phyloP scores from a whole-genome alignment of 2,113 vertebrate species.

The Larimichthys crocea region DNA sequence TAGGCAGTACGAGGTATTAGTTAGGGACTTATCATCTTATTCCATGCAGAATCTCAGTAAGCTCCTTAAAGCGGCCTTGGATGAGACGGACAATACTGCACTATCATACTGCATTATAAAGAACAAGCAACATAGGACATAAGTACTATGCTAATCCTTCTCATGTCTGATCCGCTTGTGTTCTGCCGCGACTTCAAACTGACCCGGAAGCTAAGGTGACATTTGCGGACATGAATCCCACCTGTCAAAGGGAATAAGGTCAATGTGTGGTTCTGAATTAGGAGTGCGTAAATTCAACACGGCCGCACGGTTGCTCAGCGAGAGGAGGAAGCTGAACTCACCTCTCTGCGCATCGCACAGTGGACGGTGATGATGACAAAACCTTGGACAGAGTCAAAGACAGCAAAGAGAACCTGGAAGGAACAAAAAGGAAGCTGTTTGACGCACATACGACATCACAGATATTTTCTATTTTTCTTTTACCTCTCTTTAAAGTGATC shows the following conservation, averaged over 20 bases:
- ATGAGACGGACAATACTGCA: conserved; percentile 73
- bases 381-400: conserved; percentile 97
- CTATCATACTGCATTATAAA: conserved; percentile 69
- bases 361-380: conserved; percentile 98
- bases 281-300: background rate
- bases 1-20: conserved; percentile 69
- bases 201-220: conserved; percentile 64
- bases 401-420: conserved; percentile 92
- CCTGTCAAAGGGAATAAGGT: conserved; percentile 28
- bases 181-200: conserved; percentile 42
- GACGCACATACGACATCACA: background rate
- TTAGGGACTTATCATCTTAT: conserved; percentile 75
- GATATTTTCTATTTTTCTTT: background rate
- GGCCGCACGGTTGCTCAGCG: background rate
- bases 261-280: background rate
- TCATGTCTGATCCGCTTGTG: conserved; percentile 54
- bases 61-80: conserved; percentile 74
- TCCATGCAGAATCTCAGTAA: conserved; percentile 73
- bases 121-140: conserved; percentile 54
- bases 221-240: conserved; percentile 48
- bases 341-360: conserved; percentile 97
- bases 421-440: conserved; percentile 33
- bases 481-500: background rate
- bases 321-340: conserved; percentile 69
- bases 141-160: conserved; percentile 60